These are phyloP conservation scores for Automeris io DNA, from an alignment of 2,888 invertebrate genomes.

Conservation along the genomic window DNA sequence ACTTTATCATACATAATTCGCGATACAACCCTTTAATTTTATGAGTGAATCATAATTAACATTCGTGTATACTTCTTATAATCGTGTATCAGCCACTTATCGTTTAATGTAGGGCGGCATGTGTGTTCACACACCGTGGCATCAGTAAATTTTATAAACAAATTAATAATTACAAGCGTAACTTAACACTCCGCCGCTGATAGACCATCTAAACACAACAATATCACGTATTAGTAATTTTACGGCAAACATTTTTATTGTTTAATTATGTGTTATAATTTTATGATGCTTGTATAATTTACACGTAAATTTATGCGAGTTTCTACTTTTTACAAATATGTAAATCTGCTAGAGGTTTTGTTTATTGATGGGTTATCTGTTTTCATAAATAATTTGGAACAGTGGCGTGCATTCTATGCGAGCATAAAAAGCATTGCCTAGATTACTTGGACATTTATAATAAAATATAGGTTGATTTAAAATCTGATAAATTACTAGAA, in stretches of 20 bases:
- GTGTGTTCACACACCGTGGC: slow-evolving; percentile 45
- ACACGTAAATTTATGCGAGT: neutral
- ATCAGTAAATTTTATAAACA: slow-evolving; percentile 54
- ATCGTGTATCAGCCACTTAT: slow-evolving; percentile 3
- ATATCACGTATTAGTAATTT: slow-evolving; percentile 65
- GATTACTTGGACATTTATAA: too few species aligned
- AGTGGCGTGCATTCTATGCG: too few species aligned
- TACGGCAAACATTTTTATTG: slow-evolving; percentile 7
- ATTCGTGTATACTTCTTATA: slow-evolving; percentile 3
- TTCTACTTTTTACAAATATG: neutral
- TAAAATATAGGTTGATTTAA: too few species aligned
- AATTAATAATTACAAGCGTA: slow-evolving; percentile 59
- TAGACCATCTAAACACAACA: slow-evolving; percentile 70
- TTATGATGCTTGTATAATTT: slow-evolving; percentile 3
- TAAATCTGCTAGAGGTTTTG: neutral
- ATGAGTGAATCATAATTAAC: too few species aligned
- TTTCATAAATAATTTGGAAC: neutral
- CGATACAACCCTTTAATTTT: neutral
- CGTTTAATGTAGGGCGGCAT: slow-evolving; percentile 2
- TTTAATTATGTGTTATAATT: slow-evolving; percentile 5
- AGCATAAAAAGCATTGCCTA: too few species aligned
- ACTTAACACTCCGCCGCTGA: slow-evolving; percentile 43
- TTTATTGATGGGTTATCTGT: neutral
- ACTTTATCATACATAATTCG: too few species aligned
- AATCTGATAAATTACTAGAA: too few species aligned